Base-by-base conservation (phyloP, 2,797 vertebrate genomes). In the Kryptopterus vitreolus region DNA sequence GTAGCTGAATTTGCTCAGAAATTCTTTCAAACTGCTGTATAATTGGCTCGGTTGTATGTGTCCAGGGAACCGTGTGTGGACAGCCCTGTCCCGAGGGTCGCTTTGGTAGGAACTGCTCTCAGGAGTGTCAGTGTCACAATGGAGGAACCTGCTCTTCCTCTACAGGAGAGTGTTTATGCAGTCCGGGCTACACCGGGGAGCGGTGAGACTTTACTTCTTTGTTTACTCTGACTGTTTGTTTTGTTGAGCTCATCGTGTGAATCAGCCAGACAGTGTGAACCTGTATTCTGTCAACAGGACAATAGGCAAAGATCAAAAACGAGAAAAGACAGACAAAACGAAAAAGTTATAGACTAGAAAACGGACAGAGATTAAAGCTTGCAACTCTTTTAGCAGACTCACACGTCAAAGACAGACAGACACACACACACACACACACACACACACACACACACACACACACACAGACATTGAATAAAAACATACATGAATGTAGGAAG, bases 121-220 rank as follows among this genome's bases (percentile, higher is more conserved):
- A 97, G 88, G 97, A 99, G 86, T 99, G 98, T 86, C 96, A 98
- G 87, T 99, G 98, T 90, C 97, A 98, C 92, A 98, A 99, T 0
- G 95, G 95, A 77, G 98, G 95, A 61, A 92, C 90, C 1, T 99
- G 97, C 78, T 91, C 94, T 50, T 89, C 92, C 0, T 89, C 91
- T 0, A 93, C 86, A 0, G 98, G 98, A 61, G 95, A 95, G 81
- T 99, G 98, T 88, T 87, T 91, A 31, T 99, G 98, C 90, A 92
- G 94, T 69, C 93, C 95, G 0, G 98, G 98, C 81, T 97, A 96
- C 91, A 95, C 92, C 0, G 97, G 96, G 81, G 96, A 97, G 87
- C 87, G 97, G 98, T 97, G 89, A 93, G 92, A 58, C 16, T 46
- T 24, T 50, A 13, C 22, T 52, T n/a, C 46, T 65, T 48, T 3